A percentile compares a stretch with the other conserved stretches of the same genome.
These are phyloP conservation scores for Neotragus pygmaeus DNA, from an alignment of 2,113 vertebrate genomes.

Conservation along the genomic window DNA sequence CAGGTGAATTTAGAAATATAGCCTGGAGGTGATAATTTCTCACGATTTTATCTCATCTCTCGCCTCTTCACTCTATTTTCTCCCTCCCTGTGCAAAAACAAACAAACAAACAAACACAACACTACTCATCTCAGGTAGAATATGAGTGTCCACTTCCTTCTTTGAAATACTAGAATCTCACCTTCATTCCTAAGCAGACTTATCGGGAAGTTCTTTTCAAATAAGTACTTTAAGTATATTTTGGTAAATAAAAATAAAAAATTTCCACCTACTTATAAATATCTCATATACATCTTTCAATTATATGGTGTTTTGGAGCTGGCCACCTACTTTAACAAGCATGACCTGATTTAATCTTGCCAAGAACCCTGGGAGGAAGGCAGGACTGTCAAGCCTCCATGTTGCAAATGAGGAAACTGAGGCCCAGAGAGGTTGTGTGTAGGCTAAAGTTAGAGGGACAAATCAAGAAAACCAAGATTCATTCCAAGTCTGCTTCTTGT, in stretches of 20 bases:
- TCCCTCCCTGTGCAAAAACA: neutral
- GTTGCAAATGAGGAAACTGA: neutral
- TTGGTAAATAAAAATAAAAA: neutral
- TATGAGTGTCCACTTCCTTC: neutral
- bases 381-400: neutral
- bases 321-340: neutral
- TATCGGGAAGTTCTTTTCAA: constrained; percentile 13
- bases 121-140: neutral
- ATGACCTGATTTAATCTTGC: neutral
- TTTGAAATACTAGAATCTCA: neutral
- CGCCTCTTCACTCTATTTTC: neutral
- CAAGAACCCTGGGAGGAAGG: neutral
- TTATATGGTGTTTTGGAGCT: neutral
- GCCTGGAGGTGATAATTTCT: neutral
- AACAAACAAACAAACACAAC: neutral
- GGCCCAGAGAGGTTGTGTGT: neutral
- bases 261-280: neutral
- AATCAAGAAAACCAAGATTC: neutral
- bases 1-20: neutral
- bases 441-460: neutral
- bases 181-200: neutral
- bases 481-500: neutral
- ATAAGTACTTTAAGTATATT: neutral
- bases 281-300: neutral
- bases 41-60: neutral